Base-by-base conservation (phyloP, 1,140 invertebrate genomes). In the Drosophila prosaltans region DNA sequence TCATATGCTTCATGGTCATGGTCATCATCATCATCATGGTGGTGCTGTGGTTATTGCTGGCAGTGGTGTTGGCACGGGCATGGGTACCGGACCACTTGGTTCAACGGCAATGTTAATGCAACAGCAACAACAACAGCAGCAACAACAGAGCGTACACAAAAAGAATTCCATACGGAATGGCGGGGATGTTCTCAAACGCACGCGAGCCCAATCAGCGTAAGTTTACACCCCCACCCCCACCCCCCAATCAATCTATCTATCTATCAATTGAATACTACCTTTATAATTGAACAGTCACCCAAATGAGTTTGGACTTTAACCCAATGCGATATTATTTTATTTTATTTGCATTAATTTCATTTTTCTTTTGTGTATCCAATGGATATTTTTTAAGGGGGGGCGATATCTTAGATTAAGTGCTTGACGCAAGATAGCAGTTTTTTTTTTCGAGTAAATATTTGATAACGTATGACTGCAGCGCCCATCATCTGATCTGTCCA, bases 161-260 rank as follows among this genome's bases (percentile, higher is more conserved):
- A 96, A 96, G 84, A 94, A 94, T 40, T 94, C 95, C 26, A 93
- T 95, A 4, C 92, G 95, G 63, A 95, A 95, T 82, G 88, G 89
- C 43, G 94, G 94, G n/a, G 95, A 96, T 86, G 94, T 95, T 43
- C 91, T 95, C 69, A 96, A 96, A 85, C 92, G 95, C 58, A 94
- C 94, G 69, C 92, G 95, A 74, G 93, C 95, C 64, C 95, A 95
- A 89, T 94, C 93, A 74, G 94, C 94, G 95, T 96, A 93, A 95
- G 94, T 94, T 72, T 51, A 5, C 16, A 16, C 16, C 16, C 16
- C 16, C 16, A 16, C 16, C 16, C 16, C 16, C 16, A 16, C 16
- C 16, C 16, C 3, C 32, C 32, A 30, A 30, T 30, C 28, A 30
- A 2, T 30, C 28, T 30, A 36, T 36, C 3, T 6, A 36, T 36